phyloP scores from a whole-genome alignment of 2,113 vertebrate genomes.

The Motacilla alba region DNA sequence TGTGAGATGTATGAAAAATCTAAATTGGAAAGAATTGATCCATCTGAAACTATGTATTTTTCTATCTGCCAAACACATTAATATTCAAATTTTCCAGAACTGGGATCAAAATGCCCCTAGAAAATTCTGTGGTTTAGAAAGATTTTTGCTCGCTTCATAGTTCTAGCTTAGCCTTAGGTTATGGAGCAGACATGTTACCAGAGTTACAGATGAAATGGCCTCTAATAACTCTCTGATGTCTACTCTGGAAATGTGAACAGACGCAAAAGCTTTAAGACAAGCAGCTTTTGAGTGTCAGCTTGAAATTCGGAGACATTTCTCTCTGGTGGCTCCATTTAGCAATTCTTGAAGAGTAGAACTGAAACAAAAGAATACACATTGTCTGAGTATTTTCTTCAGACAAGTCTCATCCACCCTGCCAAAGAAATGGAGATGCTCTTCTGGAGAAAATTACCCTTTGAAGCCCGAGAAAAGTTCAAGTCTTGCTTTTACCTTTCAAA shows the following conservation, averaged over 20 bases:
- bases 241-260: not conserved
- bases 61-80: not conserved
- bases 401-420: not conserved
- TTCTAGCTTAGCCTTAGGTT: not conserved
- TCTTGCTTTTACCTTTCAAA: not conserved
- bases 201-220: not conserved
- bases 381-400: not conserved
- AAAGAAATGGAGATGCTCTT: not conserved
- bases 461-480: not conserved
- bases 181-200: not conserved
- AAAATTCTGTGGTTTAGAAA: not conserved
- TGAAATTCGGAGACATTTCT: not conserved
- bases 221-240: not conserved
- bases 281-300: not conserved
- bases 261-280: not conserved
- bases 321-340: not conserved
- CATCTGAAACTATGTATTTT: not conserved
- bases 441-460: not conserved
- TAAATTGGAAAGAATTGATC: not conserved
- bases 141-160: not conserved
- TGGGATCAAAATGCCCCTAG: not conserved
- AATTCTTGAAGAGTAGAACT: not conserved
- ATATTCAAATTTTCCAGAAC: not conserved
- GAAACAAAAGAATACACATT: not conserved
- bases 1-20: not conserved